Conservation (phyloP, 1,140 invertebrate genomes). For the Aporrectodea caliginosa region DNA sequence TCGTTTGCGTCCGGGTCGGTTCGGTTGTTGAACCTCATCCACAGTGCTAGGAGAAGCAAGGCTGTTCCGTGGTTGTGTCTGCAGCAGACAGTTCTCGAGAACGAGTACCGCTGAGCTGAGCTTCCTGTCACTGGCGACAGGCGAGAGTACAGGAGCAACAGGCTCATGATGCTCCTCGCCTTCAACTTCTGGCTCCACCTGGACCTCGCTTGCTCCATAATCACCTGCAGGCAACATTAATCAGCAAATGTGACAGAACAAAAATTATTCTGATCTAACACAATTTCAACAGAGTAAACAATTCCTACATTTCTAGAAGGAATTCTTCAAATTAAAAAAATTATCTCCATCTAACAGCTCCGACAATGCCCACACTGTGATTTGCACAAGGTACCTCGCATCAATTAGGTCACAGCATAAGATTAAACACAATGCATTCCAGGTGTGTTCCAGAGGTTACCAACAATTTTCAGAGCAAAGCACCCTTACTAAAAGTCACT, state of each 20-base stretch:
- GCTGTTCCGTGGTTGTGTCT: background rate
- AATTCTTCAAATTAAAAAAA: background rate
- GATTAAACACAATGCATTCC: too few species aligned
- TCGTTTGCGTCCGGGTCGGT: too few species aligned
- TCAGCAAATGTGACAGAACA: background rate
- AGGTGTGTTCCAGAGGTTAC: too few species aligned
- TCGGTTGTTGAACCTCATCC: too few species aligned
- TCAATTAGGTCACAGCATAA: too few species aligned
- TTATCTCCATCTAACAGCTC: background rate
- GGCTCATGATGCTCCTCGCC: background rate
- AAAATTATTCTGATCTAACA: background rate
- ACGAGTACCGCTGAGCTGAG: background rate
- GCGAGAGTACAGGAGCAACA: background rate
- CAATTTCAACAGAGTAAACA: background rate
- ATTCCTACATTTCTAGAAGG: background rate
- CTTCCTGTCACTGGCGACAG: background rate
- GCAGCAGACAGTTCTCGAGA: background rate
- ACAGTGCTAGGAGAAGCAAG: background rate
- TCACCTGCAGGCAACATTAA: background rate
- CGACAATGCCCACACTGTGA: too few species aligned
- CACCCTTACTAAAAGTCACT: too few species aligned
- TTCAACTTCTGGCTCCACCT: background rate
- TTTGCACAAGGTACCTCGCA: too few species aligned
- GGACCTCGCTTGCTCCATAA: background rate
- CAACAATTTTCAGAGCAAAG: too few species aligned